phyloP scores from a whole-genome alignment of 1,140 invertebrate genomes.

The Oedothorax gibbosus region DNA sequence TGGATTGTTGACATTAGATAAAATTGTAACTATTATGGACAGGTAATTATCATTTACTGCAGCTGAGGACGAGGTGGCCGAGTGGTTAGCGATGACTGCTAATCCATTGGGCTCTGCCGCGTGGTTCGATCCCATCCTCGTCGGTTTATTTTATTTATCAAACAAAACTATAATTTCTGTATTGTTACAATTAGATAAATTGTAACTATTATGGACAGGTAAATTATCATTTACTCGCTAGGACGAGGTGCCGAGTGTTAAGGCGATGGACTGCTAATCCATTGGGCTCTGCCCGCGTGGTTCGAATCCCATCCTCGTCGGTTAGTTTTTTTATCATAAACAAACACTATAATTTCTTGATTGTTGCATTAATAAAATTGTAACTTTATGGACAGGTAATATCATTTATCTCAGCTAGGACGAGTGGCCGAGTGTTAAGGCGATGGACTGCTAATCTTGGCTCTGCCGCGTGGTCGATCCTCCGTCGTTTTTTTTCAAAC shows the following conservation, averaged over 20 bases:
- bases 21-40: too few species aligned
- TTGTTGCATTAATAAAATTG: too few species aligned
- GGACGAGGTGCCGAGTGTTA: not conserved
- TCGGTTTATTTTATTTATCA: not conserved
- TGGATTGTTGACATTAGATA: not conserved
- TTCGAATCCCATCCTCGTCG: slow-evolving; percentile 12
- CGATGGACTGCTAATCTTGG: slow-evolving; percentile 3
- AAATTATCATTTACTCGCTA: not conserved
- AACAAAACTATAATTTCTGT: too few species aligned
- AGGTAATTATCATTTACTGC: too few species aligned
- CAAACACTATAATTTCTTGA: too few species aligned
- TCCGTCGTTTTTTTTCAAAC: not conserved
- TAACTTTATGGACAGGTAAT: not conserved
- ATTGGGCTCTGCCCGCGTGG: not conserved
- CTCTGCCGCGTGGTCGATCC: not conserved
- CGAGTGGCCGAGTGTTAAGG: not conserved
- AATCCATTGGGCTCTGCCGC: not conserved
- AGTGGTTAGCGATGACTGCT: slow-evolving; percentile 27
- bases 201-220: not conserved
- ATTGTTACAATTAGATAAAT: too few species aligned
- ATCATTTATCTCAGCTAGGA: not conserved
- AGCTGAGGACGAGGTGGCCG: not conserved
- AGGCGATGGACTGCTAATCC: slow-evolving; percentile 1
- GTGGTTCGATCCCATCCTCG: not conserved
- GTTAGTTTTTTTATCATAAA: too few species aligned